phyloP scores from a whole-genome alignment of 2,888 invertebrate genomes.

The Amorpha juglandis region DNA sequence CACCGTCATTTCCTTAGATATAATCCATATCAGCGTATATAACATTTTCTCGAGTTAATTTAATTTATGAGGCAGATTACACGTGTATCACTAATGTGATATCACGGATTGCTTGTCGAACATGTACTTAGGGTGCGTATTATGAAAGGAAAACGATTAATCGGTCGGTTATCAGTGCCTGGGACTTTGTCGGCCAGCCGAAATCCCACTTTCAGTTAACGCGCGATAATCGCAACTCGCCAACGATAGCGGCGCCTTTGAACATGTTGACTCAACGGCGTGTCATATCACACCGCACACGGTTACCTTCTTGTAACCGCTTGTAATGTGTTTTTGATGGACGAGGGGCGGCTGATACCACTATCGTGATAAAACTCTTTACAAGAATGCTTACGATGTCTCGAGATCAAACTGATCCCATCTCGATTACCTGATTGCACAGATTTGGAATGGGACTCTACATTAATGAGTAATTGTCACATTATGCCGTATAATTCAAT shows the following conservation, averaged over 20 bases:
- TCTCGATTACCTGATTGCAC: conserved; percentile 41
- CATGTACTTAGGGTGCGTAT: conserved; percentile 59
- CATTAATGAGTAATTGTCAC: neutral
- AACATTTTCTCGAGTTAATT: neutral
- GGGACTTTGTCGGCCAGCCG: conserved; percentile 78
- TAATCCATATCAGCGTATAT: neutral
- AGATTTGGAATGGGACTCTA: conserved; percentile 33
- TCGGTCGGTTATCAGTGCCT: conserved; percentile 68
- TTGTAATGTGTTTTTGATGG: conserved; percentile 77
- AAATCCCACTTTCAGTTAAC: conserved; percentile 78
- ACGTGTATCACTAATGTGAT: conserved; percentile 62
- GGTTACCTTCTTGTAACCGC: conserved; percentile 71
- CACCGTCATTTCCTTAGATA: neutral
- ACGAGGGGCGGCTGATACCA: conserved; percentile 72
- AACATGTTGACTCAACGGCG: conserved; percentile 67
- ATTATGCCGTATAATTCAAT: neutral
- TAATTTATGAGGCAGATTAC: conserved; percentile 53
- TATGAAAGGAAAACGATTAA: conserved; percentile 77
- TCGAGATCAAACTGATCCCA: conserved; percentile 45
- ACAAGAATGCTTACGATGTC: conserved; percentile 44
- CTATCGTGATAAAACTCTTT: conserved; percentile 55
- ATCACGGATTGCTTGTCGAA: conserved; percentile 66
- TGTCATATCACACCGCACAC: conserved; percentile 62
- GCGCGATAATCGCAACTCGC: conserved; percentile 66
- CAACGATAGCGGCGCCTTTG: conserved; percentile 78